Evolutionary conservation across 2,888 invertebrate species (phyloP), one percentile per base, ranked within the genome.

Genomic region (Tachina grossa): DNA sequence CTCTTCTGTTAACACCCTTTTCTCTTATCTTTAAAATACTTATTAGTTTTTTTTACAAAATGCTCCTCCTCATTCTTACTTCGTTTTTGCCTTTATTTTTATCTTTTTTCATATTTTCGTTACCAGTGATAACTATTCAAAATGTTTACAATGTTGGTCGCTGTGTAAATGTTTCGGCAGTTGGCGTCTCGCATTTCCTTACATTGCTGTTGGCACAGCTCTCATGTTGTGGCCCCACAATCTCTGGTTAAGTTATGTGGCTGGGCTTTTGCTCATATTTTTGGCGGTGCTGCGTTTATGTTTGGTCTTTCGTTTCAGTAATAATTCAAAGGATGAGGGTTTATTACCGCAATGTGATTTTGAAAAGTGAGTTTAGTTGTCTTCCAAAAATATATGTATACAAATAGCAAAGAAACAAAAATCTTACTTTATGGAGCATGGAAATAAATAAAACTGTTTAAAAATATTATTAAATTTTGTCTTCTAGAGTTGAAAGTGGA

Each of bases 161-260:
- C 81, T 87, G 53, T 88, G 89, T 66, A 89, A 88, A 66, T 68
- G 89, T 61, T 87, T 89, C 71, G 92, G 92, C 39, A 90, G 92
- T 14, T 92, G 93, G 92, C 89, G 92, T 13, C 89, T 92, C 49
- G 87, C 91, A 61, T 92, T 91, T 47, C 88, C 91, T 31, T 92
- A 92, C 88, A 87, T 91, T 79, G 89, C 89, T 78, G 88, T 92
- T 85, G 92, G 92, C 87, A 89, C 90, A 61, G 89, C 89, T 59
- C 87, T 92, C 74, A 89, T 92, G 68, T 83, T 92, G 74, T 92
- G 91, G 90, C 92, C 92, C 22, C 91, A 92, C 87, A 93, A 93
- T 90, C 90, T 94, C 66, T 94, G 94, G 94, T 90, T 94, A 61
- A 93, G 93, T 77, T 93, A 94, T 90, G 92, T 94, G 68, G 93